Conservation (phyloP, 2,797 vertebrate species). For the Mormyrops attenuatus region DNA sequence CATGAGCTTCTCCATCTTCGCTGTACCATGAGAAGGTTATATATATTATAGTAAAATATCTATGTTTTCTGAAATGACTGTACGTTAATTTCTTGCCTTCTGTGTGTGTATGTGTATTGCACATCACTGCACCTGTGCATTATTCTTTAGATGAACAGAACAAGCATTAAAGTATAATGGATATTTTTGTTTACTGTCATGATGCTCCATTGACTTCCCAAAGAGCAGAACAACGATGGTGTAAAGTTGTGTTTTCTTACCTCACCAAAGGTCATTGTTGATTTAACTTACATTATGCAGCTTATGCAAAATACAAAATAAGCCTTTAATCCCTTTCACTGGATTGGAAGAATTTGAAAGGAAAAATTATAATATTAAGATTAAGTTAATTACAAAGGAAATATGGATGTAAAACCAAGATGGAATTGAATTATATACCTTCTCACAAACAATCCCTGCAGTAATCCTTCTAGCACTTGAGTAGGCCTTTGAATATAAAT, state of each 20-base stretch:
- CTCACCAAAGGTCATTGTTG: conserved; percentile 10
- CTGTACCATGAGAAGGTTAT: not conserved
- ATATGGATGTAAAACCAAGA: conserved; percentile 10
- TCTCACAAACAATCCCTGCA: conserved; percentile 13
- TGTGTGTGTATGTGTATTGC: not conserved
- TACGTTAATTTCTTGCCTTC: not conserved
- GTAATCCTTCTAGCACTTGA: not conserved
- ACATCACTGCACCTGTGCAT: not conserved
- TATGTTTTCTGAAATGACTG: not conserved
- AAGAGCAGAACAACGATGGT: not conserved
- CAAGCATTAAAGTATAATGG: not conserved
- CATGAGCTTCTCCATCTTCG: not conserved
- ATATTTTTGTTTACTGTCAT: not conserved
- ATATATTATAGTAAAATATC: not conserved
- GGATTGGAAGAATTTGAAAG: conserved; percentile 10
- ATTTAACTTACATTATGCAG: conserved; percentile 9
- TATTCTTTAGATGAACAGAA: not conserved
- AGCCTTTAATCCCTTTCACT: not conserved
- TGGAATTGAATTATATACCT: conserved; percentile 17
- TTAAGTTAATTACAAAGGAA: conserved; percentile 16
- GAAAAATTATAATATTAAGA: conserved; percentile 16
- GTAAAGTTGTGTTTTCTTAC: not conserved
- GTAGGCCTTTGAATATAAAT: conserved; percentile 19
- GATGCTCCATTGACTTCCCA: conserved; percentile 1
- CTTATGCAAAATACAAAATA: conserved; percentile 12